phyloP scores from a whole-genome alignment of 2,888 invertebrate species.

The Tholera decimalis region DNA sequence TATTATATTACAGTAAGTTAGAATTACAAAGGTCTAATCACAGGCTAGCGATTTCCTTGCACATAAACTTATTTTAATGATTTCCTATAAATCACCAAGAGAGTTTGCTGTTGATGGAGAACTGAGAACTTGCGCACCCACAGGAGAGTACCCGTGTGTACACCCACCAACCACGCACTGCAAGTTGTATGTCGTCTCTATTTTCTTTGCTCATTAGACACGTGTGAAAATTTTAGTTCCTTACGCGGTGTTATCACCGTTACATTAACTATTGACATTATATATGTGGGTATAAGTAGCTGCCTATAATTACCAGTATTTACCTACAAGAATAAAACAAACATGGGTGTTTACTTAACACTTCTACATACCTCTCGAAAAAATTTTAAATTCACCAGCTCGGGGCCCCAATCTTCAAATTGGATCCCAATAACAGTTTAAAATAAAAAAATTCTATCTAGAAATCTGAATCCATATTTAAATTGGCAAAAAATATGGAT shows the following conservation, averaged over 20 bases:
- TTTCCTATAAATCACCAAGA: conserved; percentile 64
- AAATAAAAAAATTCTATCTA: conserved; percentile 31
- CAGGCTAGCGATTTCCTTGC: conserved; percentile 64
- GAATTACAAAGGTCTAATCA: conserved; percentile 67
- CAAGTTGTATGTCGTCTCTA: conserved; percentile 40
- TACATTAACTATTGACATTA: conserved; percentile 73
- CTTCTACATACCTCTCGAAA: conserved; percentile 46
- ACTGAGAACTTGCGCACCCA: conserved; percentile 25
- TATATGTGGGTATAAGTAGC: conserved; percentile 71
- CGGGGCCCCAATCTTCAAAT: conserved; percentile 29
- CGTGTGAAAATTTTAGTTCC: conserved; percentile 77
- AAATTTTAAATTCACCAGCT: conserved; percentile 34
- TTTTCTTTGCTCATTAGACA: conserved; percentile 69
- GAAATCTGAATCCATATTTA: conserved; percentile 36
- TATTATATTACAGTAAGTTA: conserved; percentile 57
- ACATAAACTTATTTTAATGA: conserved; percentile 70
- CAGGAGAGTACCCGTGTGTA: conserved; percentile 8
- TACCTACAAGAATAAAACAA: conserved; percentile 66
- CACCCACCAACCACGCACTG: conserved; percentile 4
- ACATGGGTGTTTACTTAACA: conserved; percentile 52
- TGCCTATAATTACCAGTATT: conserved; percentile 68
- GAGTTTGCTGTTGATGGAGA: conserved; percentile 38
- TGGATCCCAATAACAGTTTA: conserved; percentile 31
- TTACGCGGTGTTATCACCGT: conserved; percentile 73
- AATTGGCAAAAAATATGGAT: conserved; percentile 40